These are phyloP conservation scores for Campoletis sonorensis DNA, from an alignment of 1,140 invertebrate species.

Conservation along the genomic window DNA sequence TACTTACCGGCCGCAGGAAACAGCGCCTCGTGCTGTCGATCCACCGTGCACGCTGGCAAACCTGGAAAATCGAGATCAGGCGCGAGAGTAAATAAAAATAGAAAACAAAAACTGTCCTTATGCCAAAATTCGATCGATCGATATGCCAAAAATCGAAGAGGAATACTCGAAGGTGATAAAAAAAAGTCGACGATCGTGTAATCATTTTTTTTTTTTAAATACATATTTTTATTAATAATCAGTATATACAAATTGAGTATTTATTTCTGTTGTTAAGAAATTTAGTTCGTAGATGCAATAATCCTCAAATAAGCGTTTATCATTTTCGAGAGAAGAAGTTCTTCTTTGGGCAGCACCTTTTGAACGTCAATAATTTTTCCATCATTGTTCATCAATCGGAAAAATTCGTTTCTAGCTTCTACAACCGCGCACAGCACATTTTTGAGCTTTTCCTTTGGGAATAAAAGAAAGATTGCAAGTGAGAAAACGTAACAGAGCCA, in stretches of 20 bases:
- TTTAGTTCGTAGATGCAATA: conserved; percentile 38
- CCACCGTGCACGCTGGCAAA: background rate
- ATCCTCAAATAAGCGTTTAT: conserved; percentile 57
- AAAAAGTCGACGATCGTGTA: background rate
- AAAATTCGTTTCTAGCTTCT: conserved; percentile 57
- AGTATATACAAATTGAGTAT: background rate
- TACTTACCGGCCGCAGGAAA: background rate
- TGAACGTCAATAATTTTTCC: conserved; percentile 53
- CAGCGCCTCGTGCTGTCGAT: background rate
- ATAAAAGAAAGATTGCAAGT: conserved; percentile 42
- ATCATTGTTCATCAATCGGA: conserved; percentile 20
- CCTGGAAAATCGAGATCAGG: background rate
- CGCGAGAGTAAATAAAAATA: background rate
- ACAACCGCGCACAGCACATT: conserved; percentile 56
- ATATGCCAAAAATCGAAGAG: too few relatives aligned
- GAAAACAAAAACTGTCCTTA: background rate
- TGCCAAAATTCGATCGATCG: too few relatives aligned
- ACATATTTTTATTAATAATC: background rate
- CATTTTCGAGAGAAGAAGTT: conserved; percentile 56
- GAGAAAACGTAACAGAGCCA: background rate
- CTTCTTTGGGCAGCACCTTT: conserved; percentile 46
- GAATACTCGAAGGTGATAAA: too few relatives aligned
- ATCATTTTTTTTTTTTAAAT: too few relatives aligned
- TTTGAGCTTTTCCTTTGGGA: conserved; percentile 58
- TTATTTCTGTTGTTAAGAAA: background rate